Base-by-base conservation (phyloP, 2,888 invertebrate genomes). In the Himalopsyche japonica region DNA sequence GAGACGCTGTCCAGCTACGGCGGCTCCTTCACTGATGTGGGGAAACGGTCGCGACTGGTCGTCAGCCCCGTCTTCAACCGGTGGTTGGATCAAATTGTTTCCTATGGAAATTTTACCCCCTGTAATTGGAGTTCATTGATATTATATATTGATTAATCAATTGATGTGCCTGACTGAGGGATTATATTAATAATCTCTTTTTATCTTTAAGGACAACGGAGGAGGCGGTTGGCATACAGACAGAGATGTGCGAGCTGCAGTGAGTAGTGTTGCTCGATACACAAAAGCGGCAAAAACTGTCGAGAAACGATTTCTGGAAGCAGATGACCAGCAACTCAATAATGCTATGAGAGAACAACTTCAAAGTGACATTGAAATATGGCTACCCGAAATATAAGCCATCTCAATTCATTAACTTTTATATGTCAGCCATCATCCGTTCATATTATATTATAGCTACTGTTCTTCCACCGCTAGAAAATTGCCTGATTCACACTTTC, bases 1-100 rank as follows among this genome's bases (percentile, higher is more conserved):
- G 90, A 91, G 91, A 1, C 92, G 92, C 15, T 91, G 92, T 0
- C 90, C 90, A 49, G 89, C 91, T 86, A 89, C 91, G 88, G 89
- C 88, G 64, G 88, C 91, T 8, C 70, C 70, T 70, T 70, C 70
- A 27, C 20, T 70, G 15, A 70, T 70, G 70, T 96, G 95, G 95
- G 95, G 95, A 49, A 96, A 95, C 87, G 95, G 95, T 2, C 93
- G 93, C 83, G 93, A 95, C 87, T 96, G 96, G 96, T 92, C 92
- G 87, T 91, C 92, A 57, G 93, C 95, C 0, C 93, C 93, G 7
- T 91, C 92, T 0, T 91, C 92, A 20, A 95, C 95, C 86, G 97
- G 97, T 0, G 95, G 95, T 64, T 97, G 97, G 95, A 93, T 95
- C 76, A 91, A 96, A 87, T 94, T 96, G 84, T 97, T 95, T 90